Percentiles rank a stretch among this genome's conserved stretches.
These are phyloP conservation scores for Smutsia temminckii DNA, from an alignment of 2,797 vertebrate species.

Conservation along the genomic window DNA sequence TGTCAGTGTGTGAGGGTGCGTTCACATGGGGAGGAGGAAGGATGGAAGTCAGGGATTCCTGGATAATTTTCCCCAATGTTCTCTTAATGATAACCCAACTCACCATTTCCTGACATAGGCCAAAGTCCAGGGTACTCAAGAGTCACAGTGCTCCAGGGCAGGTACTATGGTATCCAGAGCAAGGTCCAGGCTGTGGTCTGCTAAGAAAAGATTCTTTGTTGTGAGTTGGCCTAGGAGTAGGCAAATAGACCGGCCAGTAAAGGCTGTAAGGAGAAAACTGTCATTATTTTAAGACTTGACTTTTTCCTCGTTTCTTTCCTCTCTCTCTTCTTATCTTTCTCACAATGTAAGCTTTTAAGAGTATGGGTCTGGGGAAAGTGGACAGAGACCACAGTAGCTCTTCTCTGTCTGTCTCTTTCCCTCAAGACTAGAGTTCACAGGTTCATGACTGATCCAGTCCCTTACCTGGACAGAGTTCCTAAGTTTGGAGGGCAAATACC, in stretches of 20 bases:
- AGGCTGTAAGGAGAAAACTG: neutral
- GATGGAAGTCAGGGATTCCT: neutral
- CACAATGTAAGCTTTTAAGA: neutral
- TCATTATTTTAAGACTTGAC: neutral
- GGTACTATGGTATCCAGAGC: neutral
- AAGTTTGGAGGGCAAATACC: neutral
- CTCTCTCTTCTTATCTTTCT: neutral
- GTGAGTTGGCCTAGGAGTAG: neutral
- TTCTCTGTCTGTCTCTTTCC: rapidly evolving
- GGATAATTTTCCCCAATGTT: neutral
- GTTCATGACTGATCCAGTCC: neutral
- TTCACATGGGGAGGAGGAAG: neutral
- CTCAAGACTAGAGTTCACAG: neutral
- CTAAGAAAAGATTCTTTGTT: neutral
- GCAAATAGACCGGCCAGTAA: neutral
- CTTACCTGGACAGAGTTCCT: neutral
- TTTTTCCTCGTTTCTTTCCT: neutral
- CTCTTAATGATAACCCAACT: neutral
- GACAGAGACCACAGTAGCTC: neutral
- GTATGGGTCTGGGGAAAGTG: neutral
- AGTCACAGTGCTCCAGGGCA: neutral
- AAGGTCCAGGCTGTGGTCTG: neutral
- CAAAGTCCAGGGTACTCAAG: neutral
- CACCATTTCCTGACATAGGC: neutral
- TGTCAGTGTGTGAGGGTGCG: neutral